Evolutionary conservation across 2,797 vertebrate genomes (phyloP).

Genomic region (Cossypha dichroa): DNA sequence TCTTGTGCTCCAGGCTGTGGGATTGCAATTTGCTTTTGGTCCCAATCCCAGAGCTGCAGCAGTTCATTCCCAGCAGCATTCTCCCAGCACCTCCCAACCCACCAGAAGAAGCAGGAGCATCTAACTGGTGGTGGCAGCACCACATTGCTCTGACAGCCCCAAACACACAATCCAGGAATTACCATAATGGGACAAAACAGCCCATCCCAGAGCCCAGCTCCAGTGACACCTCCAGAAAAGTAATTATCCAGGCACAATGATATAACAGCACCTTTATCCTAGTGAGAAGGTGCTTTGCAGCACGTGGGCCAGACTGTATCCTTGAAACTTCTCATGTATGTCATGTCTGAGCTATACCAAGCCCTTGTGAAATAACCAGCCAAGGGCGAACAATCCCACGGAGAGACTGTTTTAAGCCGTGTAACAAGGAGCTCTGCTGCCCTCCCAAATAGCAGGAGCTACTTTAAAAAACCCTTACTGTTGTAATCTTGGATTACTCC

Average conservation of each 20-base stretch:
- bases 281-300: background rate
- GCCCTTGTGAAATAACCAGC: background rate
- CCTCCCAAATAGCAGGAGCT: background rate
- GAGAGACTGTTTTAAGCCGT: background rate
- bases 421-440: background rate
- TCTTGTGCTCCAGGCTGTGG: background rate
- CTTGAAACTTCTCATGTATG: background rate
- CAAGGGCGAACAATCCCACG: background rate
- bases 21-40: background rate
- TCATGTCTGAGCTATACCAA: background rate
- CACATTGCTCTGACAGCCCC: background rate
- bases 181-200: accelerated
- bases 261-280: background rate
- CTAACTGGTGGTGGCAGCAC: background rate
- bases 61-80: accelerated
- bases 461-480: background rate
- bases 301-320: background rate
- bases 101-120: background rate
- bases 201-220: background rate
- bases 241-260: background rate
- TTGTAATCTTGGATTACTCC: slow-evolving; percentile 43
- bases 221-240: background rate
- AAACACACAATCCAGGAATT: background rate
- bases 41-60: background rate
- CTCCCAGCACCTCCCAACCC: background rate